These are phyloP conservation scores for Apis mellifera DNA, from an alignment of 1,140 invertebrate species.

Conservation along the genomic window DNA sequence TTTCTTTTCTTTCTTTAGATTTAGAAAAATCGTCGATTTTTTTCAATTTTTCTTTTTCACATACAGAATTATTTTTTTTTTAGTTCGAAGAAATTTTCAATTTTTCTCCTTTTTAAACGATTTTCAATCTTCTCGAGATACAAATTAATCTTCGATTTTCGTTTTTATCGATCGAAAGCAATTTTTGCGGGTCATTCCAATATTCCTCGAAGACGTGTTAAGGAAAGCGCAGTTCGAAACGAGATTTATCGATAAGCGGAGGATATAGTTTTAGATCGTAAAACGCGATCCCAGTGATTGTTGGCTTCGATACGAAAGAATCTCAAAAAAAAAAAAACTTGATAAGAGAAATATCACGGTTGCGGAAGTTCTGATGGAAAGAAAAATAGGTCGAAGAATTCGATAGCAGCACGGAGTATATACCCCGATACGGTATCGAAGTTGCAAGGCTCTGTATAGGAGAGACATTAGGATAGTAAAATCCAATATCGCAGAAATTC, in stretches of 20 bases:
- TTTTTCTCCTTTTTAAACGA: no score
- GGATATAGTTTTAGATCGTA: background rate
- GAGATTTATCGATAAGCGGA: slow-evolving; percentile 1
- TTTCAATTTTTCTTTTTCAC: no score
- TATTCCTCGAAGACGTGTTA: background rate
- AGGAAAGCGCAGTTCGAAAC: background rate
- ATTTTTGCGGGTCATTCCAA: no score
- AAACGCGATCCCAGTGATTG: background rate
- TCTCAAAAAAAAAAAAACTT: background rate
- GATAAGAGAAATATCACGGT: background rate
- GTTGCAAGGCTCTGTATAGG: background rate
- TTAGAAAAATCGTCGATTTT: no score
- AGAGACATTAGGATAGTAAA: background rate
- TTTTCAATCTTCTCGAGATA: no score
- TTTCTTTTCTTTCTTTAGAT: no score
- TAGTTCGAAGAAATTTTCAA: no score
- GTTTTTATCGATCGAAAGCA: no score
- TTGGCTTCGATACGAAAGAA: background rate
- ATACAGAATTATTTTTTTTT: no score
- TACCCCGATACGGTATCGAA: background rate
- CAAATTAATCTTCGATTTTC: no score
- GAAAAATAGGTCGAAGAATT: background rate
- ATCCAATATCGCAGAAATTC: background rate
- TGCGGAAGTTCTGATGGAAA: background rate
- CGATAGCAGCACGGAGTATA: background rate